Evolutionary conservation across 2,888 invertebrate genomes (phyloP), one percentile per base, ranked within the genome.

Genomic region (Leucania comma): DNA sequence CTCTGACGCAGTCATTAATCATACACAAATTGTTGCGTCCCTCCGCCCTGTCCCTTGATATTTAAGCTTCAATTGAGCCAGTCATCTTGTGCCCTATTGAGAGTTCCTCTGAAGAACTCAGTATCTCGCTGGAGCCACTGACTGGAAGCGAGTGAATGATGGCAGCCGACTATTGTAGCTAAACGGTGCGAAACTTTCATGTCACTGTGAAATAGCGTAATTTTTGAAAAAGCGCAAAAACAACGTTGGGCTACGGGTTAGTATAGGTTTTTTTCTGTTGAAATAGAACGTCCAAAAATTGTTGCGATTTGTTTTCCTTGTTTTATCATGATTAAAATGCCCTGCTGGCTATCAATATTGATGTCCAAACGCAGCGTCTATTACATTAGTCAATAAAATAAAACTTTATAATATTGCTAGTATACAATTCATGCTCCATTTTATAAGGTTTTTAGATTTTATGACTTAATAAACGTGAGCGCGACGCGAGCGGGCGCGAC

Each of bases 61-160:
- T 90, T 89, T 89, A 87, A 89, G 92, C 90, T 90, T 82, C 89
- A 87, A 86, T 92, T 83, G 92, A 91, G 93, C 93, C 93, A 92
- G 94, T 93, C 94, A 93, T 91, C 90, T 71, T 78, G 85, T 75
- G 83, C 84, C 86, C 86, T 88, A 88, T 88, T 89, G 86, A 87
- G 87, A 85, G 87, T 84, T 85, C 81, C 80, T 78, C 75, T 81
- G 88, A 87, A 89, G 85, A 87, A 82, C 75, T 78, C 88, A 77
- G 82, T 84, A 86, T 85, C 82, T 80, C 62, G 38, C 57, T 67
- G 66, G 68, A 76, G 73, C 72, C 78, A 84, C 71, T 78, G 87
- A 82, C 80, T 83, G 74, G 72, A 79, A 78, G 81, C 83, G 82
- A 78, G 76, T 86, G 85, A 88, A 81, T 86, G 86, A 86, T 87